Percentiles rank a stretch among this genome's conserved stretches.
These are phyloP conservation scores for Sebastes itinus DNA, from an alignment of 2,797 vertebrate species.

Conservation along the genomic window DNA sequence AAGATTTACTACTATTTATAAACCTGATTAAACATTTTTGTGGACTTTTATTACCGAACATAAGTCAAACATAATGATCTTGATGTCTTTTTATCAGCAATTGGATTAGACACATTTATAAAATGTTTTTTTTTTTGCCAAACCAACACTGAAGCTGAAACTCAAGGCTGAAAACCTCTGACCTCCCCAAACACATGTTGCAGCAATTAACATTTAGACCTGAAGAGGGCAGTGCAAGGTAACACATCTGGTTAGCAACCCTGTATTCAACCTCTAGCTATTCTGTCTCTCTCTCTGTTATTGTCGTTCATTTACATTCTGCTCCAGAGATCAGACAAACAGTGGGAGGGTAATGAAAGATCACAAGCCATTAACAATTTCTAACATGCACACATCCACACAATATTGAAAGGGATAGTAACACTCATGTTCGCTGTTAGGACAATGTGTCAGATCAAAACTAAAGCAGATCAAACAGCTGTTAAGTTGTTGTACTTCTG, in stretches of 20 bases:
- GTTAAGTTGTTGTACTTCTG: background rate
- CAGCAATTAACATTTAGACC: slow-evolving; percentile 41
- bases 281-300: slow-evolving; percentile 21
- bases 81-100: background rate
- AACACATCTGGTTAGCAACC: slow-evolving; percentile 22
- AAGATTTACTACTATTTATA: background rate
- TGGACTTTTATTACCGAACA: background rate
- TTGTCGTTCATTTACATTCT: slow-evolving; percentile 62
- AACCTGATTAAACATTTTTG: background rate
- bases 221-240: slow-evolving; percentile 71
- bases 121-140: background rate
- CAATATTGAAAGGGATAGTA: background rate
- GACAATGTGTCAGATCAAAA: slow-evolving; percentile 12
- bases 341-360: slow-evolving; percentile 51
- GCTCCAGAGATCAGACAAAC: slow-evolving; percentile 36
- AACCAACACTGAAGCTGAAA: background rate
- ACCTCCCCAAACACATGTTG: background rate
- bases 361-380: slow-evolving; percentile 49
- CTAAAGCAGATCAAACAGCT: background rate
- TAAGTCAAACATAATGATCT: background rate
- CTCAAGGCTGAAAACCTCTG: background rate
- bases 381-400: slow-evolving; percentile 2
- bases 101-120: background rate
- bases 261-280: background rate
- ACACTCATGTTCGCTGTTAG: background rate